Evolutionary conservation across 2,113 vertebrate species (phyloP), one percentile per base, ranked within the genome.

Genomic region (Esox niger): DNA sequence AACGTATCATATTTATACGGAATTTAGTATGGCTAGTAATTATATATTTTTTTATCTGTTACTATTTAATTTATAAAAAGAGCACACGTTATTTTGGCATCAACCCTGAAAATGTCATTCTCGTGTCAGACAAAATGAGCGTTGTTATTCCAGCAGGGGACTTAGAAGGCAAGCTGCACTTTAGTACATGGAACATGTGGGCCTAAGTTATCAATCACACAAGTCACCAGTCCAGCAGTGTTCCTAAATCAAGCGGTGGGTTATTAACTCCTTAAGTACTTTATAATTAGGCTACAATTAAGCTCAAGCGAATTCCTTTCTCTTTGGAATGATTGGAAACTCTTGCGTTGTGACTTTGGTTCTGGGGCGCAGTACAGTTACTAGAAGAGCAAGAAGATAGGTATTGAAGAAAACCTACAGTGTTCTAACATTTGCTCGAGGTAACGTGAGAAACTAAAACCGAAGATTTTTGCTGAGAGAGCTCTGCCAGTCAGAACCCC

Each of bases 381-480:
- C 11, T 38, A 11, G 13, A 43, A 38, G 35, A 38, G 15, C 9
- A 15, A 38, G 35, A 38, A 38, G 35, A 35, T 33, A 8, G 5
- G 32, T 33, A 33, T 80, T 72, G 76, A 62, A 33, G 38, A 74
- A 59, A 77, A 71, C 74, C 54, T 58, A 52, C 70, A 75, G 70
- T 77, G 65, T 75, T 83, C 66, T 83, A 71, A 58, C 71, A 71
- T 79, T 81, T 65, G 79, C 74, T 69, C 20, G 73, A 83, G 80
- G 79, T 83, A 89, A 87, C 76, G 17, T 73, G 81, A 85, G 75
- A 87, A 79, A 81, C 80, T 77, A 82, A 81, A 86, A 75, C 59
- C 77, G 79, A 82, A 70, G 79, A 72, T 1, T 2, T 38, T 38
- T 13, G 2, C 10, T 2, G 72, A 75, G 73, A 71, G 69, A 46